Evolutionary conservation across 2,113 vertebrate genomes (phyloP).

Genomic region (Sus scrofa): T2T-Sscrofa CM000818.6:96956001-96956500

Average conservation of each 20-base stretch:
- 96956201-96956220: not conserved
- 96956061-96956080: not conserved
- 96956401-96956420: not conserved
- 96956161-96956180: not conserved
- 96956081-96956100: not conserved
- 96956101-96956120: not conserved
- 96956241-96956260: not conserved
- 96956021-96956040: not conserved
- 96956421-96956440: not conserved
- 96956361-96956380: not conserved
- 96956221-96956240: not conserved
- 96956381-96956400: not conserved
- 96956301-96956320: not conserved
- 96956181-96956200: not conserved
- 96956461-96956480: not conserved
- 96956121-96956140: not conserved
- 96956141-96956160: not conserved
- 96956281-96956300: not conserved
- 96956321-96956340: not conserved
- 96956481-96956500: not conserved
- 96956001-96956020: not conserved
- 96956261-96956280: not conserved
- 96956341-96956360: not conserved
- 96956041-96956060: not conserved
- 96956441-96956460: not conserved